Percentiles rank a stretch among this genome's conserved stretches.
Conservation (phyloP, 35 echinoderm and acorn worm genomes). For the Apostichopus japonicus region DNA sequence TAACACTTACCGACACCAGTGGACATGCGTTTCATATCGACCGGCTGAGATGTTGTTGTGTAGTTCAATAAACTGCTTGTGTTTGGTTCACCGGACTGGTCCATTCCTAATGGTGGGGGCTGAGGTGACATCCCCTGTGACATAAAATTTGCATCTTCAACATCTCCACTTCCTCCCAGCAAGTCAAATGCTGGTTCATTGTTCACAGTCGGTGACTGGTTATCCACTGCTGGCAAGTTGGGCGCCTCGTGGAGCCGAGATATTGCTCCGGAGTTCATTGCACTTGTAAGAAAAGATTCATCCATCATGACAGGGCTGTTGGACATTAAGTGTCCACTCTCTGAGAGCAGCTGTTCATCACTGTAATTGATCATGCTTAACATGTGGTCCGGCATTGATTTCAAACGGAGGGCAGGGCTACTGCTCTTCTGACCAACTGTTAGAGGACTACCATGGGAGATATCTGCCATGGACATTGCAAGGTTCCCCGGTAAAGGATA, state of each 20-base stretch:
- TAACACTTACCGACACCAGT: conserved; percentile 16
- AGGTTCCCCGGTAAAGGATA: conserved; percentile 81
- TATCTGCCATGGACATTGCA: conserved; percentile 73
- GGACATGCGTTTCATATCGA: conserved; percentile 11
- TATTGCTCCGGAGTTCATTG: conserved; percentile 58
- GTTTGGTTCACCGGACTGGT: conserved; percentile 10
- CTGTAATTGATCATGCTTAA: conserved; percentile 89
- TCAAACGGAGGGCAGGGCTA: conserved; percentile 74
- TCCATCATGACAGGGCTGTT: conserved; percentile 79
- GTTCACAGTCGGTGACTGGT: conserved; percentile 84
- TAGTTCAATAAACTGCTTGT: conserved; percentile 35
- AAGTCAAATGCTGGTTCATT: conserved; percentile 85
- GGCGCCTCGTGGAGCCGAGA: conserved; percentile 63
- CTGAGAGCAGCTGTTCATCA: conserved; percentile 81
- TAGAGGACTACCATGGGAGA: conserved; percentile 72
- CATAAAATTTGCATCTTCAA: conserved; percentile 85
- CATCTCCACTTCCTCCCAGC: conserved; percentile 76
- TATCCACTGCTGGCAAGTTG: conserved; percentile 75
- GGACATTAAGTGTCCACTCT: conserved; percentile 66
- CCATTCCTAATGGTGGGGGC: conserved; percentile 40
- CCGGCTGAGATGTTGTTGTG: conserved; percentile 24
- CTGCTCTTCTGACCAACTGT: conserved; percentile 77
- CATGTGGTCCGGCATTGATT: conserved; percentile 74
- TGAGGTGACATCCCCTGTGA: conserved; percentile 79
- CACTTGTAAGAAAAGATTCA: conserved; percentile 80